These are phyloP conservation scores for Lacerta viridis DNA, from an alignment of 2,797 vertebrate species.

Conservation along the genomic window DNA sequence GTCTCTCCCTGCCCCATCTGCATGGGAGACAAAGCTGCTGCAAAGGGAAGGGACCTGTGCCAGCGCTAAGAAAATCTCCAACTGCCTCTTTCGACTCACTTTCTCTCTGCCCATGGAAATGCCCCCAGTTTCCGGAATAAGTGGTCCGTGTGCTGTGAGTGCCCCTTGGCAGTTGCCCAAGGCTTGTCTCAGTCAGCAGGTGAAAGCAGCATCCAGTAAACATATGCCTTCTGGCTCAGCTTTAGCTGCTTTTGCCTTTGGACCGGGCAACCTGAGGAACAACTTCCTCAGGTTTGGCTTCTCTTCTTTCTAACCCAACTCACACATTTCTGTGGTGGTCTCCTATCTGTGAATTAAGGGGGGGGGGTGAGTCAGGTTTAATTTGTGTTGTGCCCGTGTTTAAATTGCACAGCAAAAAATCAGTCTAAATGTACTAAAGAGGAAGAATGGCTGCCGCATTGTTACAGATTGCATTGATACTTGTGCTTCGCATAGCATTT, in stretches of 20 bases:
- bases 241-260: neutral
- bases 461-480: conserved; percentile 57
- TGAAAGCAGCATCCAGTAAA: neutral
- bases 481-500: conserved; percentile 42
- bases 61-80: neutral
- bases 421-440: conserved; percentile 56
- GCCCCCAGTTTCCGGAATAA: neutral
- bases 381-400: neutral
- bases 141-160: neutral
- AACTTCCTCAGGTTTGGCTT: neutral
- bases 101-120: neutral
- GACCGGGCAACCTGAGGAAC: neutral
- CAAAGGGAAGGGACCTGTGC: too few relatives aligned
- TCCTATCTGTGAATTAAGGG: neutral
- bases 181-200: neutral
- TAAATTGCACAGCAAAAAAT: conserved; percentile 49
- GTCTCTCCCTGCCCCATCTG: too few relatives aligned
- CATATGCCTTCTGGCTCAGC: neutral
- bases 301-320: neutral
- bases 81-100: too few relatives aligned
- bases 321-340: neutral
- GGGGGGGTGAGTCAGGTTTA: neutral
- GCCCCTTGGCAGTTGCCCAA: neutral
- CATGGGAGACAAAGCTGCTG: too few relatives aligned
- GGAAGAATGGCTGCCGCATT: conserved; percentile 68